Percentiles rank a stretch among this genome's conserved stretches.
Evolutionary conservation across 1,140 invertebrate species (phyloP).

Genomic region (Leguminivora glycinivorella): DNA sequence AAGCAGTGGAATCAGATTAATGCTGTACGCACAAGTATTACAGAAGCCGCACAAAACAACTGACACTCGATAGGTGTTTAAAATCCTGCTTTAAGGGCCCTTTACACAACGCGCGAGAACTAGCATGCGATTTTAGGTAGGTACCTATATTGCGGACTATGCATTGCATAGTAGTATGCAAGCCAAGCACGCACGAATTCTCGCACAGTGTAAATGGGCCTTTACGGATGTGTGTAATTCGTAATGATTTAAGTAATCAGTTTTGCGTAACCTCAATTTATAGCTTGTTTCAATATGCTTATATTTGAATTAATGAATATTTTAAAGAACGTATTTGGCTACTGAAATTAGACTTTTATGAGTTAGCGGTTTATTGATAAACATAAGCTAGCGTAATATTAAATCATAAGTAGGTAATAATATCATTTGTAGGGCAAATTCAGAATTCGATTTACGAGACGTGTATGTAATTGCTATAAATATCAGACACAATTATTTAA

Average conservation of each 20-base stretch:
- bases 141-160: no score
- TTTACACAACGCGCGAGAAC: no score
- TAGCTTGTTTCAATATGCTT: neutral
- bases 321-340: neutral
- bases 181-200: no score
- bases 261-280: slow-evolving; percentile 2
- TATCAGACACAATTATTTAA: neutral
- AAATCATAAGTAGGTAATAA: neutral
- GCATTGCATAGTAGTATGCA: no score
- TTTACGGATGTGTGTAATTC: slow-evolving; percentile 14
- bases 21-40: slow-evolving; percentile 16
- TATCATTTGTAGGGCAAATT: neutral
- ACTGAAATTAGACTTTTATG: neutral
- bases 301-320: slow-evolving; percentile 8
- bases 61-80: slow-evolving; percentile 23
- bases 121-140: no score
- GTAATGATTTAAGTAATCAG: slow-evolving; percentile 25
- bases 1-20: slow-evolving; percentile 21
- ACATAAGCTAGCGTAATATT: neutral
- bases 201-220: no score
- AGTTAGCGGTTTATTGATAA: neutral
- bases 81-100: slow-evolving; percentile 1
- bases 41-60: slow-evolving; percentile 12
- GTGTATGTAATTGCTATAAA: neutral
- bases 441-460: neutral